These are phyloP conservation scores for Hirtodrosophila duncani DNA, from an alignment of 2,888 invertebrate genomes.

Conservation along the genomic window DNA sequence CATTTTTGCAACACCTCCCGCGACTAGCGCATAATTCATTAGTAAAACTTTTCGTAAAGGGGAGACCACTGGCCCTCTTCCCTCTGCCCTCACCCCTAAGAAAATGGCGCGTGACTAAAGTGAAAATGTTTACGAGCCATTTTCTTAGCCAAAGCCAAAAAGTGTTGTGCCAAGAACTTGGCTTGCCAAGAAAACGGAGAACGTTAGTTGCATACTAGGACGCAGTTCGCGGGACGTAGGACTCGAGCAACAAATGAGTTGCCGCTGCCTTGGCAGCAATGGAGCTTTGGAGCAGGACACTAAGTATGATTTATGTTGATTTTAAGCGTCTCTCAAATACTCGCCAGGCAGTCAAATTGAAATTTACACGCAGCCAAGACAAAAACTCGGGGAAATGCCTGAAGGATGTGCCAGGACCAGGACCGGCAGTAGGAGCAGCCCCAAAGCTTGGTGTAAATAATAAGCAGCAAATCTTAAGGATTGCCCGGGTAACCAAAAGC, in stretches of 20 bases:
- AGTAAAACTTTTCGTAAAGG: conserved; percentile 53
- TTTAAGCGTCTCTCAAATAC: conserved; percentile 58
- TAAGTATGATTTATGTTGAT: conserved; percentile 69
- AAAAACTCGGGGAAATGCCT: conserved; percentile 37
- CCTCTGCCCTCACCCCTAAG: too few species aligned
- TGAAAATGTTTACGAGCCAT: conserved; percentile 61
- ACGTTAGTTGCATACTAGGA: conserved; percentile 19
- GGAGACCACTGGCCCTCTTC: too few species aligned
- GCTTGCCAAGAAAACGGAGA: conserved; percentile 46
- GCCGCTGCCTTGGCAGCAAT: conserved; percentile 6
- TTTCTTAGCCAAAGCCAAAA: conserved; percentile 56
- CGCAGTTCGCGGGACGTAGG: too few species aligned
- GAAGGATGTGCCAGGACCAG: too few species aligned
- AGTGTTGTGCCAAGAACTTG: conserved; percentile 43
- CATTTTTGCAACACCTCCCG: conserved; percentile 5
- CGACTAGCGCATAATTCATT: conserved; percentile 57
- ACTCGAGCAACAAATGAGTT: conserved; percentile 24
- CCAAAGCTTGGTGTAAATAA: too few species aligned
- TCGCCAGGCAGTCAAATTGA: conserved; percentile 64
- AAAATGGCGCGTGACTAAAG: conserved; percentile 67
- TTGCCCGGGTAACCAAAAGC: conserved; percentile 22
- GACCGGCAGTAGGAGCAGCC: too few species aligned
- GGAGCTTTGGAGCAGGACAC: conserved; percentile 34
- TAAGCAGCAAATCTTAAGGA: conserved; percentile 36
- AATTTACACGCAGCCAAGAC: conserved; percentile 49